Conservation (phyloP, 1,140 invertebrate species). For the Diabrotica undecimpunctata region DNA sequence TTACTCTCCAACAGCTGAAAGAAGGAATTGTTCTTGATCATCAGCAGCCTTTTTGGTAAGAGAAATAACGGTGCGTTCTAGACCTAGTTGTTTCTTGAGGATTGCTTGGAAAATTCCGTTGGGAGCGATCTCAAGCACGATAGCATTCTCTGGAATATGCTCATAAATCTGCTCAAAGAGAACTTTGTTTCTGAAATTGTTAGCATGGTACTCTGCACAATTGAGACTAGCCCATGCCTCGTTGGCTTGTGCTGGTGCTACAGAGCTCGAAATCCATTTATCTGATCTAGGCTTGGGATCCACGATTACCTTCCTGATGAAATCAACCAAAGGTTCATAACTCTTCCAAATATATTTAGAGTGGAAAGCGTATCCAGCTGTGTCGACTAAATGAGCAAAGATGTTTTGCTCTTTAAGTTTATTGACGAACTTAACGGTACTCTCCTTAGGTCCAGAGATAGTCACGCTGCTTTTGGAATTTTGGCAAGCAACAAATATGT, state of each 20-base stretch:
- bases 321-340: constrained; percentile 56
- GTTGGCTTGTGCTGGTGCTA: constrained; percentile 78
- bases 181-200: constrained; percentile 86
- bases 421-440: constrained; percentile 67
- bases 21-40: constrained; percentile 66
- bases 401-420: constrained; percentile 71
- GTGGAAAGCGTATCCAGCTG: constrained; percentile 88
- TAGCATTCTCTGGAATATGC: constrained; percentile 80
- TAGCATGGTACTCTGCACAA: constrained; percentile 90
- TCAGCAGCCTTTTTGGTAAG: constrained; percentile 40
- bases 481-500: constrained; percentile 87
- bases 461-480: constrained; percentile 89
- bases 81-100: constrained; percentile 45
- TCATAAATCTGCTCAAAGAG: constrained; percentile 76
- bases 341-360: constrained; percentile 85
- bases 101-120: constrained; percentile 86
- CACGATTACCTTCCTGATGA: constrained; percentile 66
- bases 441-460: constrained; percentile 77
- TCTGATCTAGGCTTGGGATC: constrained; percentile 71
- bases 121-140: constrained; percentile 89
- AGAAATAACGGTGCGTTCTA: neutral
- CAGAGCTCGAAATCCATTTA: constrained; percentile 87
- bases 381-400: constrained; percentile 85
- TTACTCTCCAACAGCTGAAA: constrained; percentile 71
- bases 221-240: constrained; percentile 72